Evolutionary conservation across 2,797 vertebrate species (phyloP).

Genomic region (Acridotheres tristis): DNA sequence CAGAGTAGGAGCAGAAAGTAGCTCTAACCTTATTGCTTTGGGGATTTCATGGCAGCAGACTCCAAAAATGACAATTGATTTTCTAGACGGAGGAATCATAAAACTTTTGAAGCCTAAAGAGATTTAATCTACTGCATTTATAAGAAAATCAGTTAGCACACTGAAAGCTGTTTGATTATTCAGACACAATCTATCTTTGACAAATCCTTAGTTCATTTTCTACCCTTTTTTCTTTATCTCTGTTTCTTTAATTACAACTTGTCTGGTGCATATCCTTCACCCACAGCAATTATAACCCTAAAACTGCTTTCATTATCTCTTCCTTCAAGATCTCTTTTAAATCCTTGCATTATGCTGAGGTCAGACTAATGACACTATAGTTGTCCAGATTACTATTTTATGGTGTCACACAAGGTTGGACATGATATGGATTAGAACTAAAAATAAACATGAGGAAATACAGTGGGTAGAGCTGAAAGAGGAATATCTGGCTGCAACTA

Average conservation of each 20-base stretch:
- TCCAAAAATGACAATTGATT: slow-evolving; percentile 9
- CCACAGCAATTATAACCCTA: slow-evolving; percentile 2
- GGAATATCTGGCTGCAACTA: background rate
- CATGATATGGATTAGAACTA: background rate
- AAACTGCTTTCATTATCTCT: slow-evolving; percentile 35
- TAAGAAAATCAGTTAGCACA: slow-evolving; percentile 11
- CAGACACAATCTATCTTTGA: background rate
- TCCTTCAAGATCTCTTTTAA: background rate
- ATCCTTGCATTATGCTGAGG: background rate
- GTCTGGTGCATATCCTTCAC: slow-evolving; percentile 19
- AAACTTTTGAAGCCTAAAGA: background rate
- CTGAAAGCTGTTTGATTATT: slow-evolving; percentile 5
- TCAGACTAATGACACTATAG: background rate
- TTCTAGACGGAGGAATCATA: background rate
- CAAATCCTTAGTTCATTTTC: slow-evolving; percentile 9
- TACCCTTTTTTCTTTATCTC: slow-evolving; percentile 33
- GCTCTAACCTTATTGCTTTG: background rate
- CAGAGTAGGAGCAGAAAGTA: background rate
- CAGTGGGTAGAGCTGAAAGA: background rate
- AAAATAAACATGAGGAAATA: background rate
- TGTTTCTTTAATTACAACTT: slow-evolving; percentile 53
- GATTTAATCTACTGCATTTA: slow-evolving; percentile 16
- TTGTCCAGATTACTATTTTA: background rate
- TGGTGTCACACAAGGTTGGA: background rate
- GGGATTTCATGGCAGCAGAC: background rate